Base-by-base conservation (phyloP, 1,140 invertebrate species). In the Microplitis demolitor region DNA sequence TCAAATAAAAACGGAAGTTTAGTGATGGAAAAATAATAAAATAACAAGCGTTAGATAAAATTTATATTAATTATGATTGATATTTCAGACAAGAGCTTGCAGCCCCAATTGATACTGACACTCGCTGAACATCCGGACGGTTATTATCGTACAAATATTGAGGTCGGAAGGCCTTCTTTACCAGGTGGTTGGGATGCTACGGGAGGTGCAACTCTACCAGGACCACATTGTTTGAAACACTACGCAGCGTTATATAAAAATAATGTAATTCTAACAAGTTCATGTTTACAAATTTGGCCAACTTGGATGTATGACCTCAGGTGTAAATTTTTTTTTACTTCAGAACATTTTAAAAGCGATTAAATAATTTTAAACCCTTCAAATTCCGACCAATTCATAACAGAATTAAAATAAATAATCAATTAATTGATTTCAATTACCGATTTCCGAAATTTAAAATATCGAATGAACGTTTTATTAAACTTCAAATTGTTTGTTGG, bases 261-360 rank as follows among this genome's bases (percentile, higher is more conserved):
- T 35, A 84, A 87, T 24, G 75, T 77, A 4, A 78, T 89, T 31
- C 77, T 90, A 5, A 80, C 88, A 66, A 86, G 83, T 16, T 88
- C 90, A 13, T 93, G 91, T 79, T 80, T 92, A 33, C 88, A 88
- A 76, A 90, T 91, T 45, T 88, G 90, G 76, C 91, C 91, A 0
- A 89, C 88, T 3, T 93, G 92, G 92, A 93, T 93, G 91, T 84
- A 87, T 66, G 87, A 90, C 63, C 80, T 88, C 60, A 91, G 88
- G 90, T 90, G 39, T 45, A 45, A 80, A 76, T 69, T 35, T 61
- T 34, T 24, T 24, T 9, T 5, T 31, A 33, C 6, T 9, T 16
- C 34, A 34, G 8, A 34, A 31, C 0, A 24, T 61, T 33, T 8
- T 33, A 31, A 35, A 13, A 66, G 9, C 11, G 50, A 34, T 63